These are phyloP conservation scores for Stomorhina lunata DNA, from an alignment of 2,888 invertebrate species.

Conservation along the genomic window DNA sequence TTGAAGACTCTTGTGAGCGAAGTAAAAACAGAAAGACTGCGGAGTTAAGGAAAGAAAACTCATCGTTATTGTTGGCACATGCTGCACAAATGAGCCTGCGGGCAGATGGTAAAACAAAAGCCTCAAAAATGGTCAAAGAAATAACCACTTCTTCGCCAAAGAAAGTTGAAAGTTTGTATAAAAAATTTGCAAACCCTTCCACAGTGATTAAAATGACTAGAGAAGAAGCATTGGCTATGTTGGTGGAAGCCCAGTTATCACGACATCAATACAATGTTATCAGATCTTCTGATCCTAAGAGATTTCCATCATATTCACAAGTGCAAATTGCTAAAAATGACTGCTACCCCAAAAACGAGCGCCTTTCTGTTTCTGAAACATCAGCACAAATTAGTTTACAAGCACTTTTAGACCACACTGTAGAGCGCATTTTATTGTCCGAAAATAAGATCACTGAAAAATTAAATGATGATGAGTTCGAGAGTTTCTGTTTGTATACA, in stretches of 20 bases:
- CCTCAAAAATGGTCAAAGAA: no score
- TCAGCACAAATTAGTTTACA: background rate
- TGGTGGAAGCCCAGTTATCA: no score
- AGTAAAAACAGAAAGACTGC: no score
- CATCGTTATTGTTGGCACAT: background rate
- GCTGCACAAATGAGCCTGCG: background rate
- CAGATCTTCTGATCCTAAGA: no score
- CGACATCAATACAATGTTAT: no score
- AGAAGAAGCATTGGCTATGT: background rate
- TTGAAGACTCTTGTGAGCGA: no score
- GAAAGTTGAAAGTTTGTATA: background rate
- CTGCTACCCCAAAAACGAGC: background rate
- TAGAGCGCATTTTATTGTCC: background rate
- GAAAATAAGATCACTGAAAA: background rate
- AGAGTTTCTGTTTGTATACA: background rate
- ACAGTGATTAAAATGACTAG: background rate
- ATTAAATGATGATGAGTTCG: background rate
- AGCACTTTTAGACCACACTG: background rate
- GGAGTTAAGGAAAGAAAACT: background rate
- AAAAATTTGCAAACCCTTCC: background rate
- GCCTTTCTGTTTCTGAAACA: background rate
- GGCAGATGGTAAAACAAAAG: background rate
- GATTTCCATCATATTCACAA: background rate
- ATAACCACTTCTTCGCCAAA: background rate
- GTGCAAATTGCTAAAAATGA: background rate